A percentile compares a stretch with the other conserved stretches of the same genome.
phyloP scores from a whole-genome alignment of 1,140 invertebrate species.

The Dreissena rostriformis region DNA sequence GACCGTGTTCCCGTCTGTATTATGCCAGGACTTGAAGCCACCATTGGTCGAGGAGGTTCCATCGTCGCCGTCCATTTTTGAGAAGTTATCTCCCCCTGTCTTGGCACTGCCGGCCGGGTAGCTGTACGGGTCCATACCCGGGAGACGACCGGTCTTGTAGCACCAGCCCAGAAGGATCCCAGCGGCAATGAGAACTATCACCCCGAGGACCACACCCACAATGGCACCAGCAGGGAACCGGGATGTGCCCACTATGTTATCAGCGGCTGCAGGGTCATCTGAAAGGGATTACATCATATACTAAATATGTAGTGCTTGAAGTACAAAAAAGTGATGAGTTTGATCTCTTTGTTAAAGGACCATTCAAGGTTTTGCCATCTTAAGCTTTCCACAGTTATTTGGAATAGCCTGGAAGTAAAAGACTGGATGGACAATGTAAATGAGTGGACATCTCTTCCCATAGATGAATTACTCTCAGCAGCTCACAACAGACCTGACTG shows the following conservation, averaged over 20 bases:
- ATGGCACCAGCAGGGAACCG: slow-evolving; percentile 36
- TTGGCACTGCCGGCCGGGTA: slow-evolving; percentile 12
- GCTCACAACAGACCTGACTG: too few species aligned
- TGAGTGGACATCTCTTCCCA: too few species aligned
- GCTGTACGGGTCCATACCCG: slow-evolving; percentile 32
- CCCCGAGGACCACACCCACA: slow-evolving; percentile 40
- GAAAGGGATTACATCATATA: too few species aligned
- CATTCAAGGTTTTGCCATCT: too few species aligned
- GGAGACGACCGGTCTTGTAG: slow-evolving; percentile 45
- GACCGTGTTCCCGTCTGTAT: slow-evolving; percentile 34
- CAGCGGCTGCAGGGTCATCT: slow-evolving; percentile 32
- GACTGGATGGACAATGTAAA: too few species aligned
- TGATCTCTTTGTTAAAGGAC: too few species aligned
- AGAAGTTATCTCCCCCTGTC: slow-evolving; percentile 24
- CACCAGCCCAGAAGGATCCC: slow-evolving; percentile 49
- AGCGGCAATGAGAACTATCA: slow-evolving; percentile 29
- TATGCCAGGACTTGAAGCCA: slow-evolving; percentile 49
- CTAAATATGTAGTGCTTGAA: too few species aligned
- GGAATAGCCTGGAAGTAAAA: too few species aligned
- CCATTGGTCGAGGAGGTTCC: slow-evolving; percentile 21
- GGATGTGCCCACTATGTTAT: slow-evolving; percentile 35
- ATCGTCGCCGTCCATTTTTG: background rate
- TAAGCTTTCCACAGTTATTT: too few species aligned
- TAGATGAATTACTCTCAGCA: too few species aligned
- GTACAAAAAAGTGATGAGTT: too few species aligned